Evolutionary conservation across 2,113 vertebrate species (phyloP).

Genomic region (Lota lota): DNA sequence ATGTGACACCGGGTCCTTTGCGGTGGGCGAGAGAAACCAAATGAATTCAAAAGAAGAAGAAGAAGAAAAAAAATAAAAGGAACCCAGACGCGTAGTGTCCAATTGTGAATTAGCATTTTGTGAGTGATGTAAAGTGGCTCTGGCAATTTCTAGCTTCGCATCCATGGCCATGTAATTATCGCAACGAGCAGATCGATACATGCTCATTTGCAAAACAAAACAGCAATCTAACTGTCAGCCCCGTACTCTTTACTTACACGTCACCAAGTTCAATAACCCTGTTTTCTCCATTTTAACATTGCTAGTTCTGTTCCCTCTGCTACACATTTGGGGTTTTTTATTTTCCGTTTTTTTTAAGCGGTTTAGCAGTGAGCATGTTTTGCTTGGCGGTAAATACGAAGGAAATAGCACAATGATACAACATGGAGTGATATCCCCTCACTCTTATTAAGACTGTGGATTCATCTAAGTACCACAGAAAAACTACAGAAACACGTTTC

Average conservation of each 20-base stretch:
- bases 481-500: slow-evolving; percentile 66
- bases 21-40: slow-evolving; percentile 28
- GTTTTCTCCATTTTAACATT: neutral
- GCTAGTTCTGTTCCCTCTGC: neutral
- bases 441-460: slow-evolving; percentile 68
- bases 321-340: neutral
- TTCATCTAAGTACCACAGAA: slow-evolving; percentile 72
- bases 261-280: neutral
- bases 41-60: slow-evolving; percentile 17
- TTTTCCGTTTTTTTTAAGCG: slow-evolving; percentile 21
- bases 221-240: slow-evolving; percentile 43
- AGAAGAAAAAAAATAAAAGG: neutral
- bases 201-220: slow-evolving; percentile 55
- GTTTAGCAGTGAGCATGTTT: slow-evolving; percentile 31
- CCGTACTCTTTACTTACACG: neutral
- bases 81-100: slow-evolving; percentile 11
- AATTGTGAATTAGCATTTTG: slow-evolving; percentile 45
- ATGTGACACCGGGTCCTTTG: slow-evolving; percentile 46
- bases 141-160: slow-evolving; percentile 36
- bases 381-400: slow-evolving; percentile 47
- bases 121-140: slow-evolving; percentile 51
- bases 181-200: slow-evolving; percentile 51
- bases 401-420: slow-evolving; percentile 48
- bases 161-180: slow-evolving; percentile 55
- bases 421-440: slow-evolving; percentile 50